These are phyloP conservation scores for Limosa lapponica DNA, from an alignment of 2,797 vertebrate genomes.

Conservation along the genomic window DNA sequence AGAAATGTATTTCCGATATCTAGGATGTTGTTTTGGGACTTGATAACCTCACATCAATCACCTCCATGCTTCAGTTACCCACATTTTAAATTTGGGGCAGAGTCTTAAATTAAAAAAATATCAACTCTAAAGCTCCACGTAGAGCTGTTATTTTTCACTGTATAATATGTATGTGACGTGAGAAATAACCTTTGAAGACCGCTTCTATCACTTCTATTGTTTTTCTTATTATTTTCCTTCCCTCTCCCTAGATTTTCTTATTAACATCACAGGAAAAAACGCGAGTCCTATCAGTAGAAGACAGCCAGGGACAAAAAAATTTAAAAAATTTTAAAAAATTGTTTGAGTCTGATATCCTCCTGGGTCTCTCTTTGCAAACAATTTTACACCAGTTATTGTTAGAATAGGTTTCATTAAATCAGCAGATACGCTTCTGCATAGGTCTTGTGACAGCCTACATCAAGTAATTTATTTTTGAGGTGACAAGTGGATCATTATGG, in stretches of 20 bases:
- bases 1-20: not conserved
- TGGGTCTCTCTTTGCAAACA: not conserved
- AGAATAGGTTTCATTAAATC: not conserved
- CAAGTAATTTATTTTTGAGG: not conserved
- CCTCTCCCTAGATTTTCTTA: not conserved
- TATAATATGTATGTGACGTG: not conserved
- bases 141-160: not conserved
- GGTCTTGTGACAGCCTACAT: not conserved
- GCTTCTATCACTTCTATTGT: not conserved
- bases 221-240: not conserved
- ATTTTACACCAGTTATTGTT: not conserved
- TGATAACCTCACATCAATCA: not conserved
- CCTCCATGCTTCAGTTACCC: not conserved
- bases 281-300: not conserved
- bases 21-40: not conserved
- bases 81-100: not conserved
- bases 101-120: not conserved
- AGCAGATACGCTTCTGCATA: not conserved
- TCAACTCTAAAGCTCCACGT: not conserved
- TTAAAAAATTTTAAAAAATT: not conserved
- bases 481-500: constrained; percentile 31
- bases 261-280: not conserved
- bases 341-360: not conserved
- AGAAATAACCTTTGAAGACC: not conserved
- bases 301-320: not conserved